Evolutionary conservation across 2,797 vertebrate genomes (phyloP).

Genomic region (Peromyscus attwateri): DNA sequence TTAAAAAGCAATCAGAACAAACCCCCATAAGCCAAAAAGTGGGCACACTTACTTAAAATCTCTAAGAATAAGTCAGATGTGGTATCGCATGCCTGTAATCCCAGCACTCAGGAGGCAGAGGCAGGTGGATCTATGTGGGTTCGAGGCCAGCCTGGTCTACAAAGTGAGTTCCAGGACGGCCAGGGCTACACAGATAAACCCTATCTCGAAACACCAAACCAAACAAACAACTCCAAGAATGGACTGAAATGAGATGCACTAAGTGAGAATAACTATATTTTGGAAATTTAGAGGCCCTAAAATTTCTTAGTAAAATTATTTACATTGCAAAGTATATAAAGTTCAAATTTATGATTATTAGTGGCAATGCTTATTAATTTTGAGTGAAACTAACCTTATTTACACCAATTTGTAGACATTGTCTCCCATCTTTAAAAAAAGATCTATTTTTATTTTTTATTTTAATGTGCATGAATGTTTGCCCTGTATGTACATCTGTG

Average conservation of each 20-base stretch:
- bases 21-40: background rate
- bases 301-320: constrained; percentile 54
- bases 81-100: background rate
- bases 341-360: constrained; percentile 32
- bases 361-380: background rate
- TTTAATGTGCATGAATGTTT: background rate
- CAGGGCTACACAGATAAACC: background rate
- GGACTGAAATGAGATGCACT: background rate
- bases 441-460: background rate
- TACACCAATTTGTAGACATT: constrained; percentile 33
- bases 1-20: background rate
- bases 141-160: background rate
- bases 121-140: background rate
- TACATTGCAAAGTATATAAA: constrained; percentile 26
- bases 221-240: background rate
- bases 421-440: background rate
- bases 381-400: constrained; percentile 25
- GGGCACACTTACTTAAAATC: constrained; percentile 40
- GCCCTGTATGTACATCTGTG: background rate
- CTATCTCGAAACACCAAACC: background rate
- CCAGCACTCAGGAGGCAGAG: background rate
- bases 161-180: background rate
- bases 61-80: background rate
- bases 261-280: constrained; percentile 29
- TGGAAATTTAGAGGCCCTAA: constrained; percentile 11